Conservation (phyloP, 2,797 vertebrate species). For the Sebastes diploproa region DNA sequence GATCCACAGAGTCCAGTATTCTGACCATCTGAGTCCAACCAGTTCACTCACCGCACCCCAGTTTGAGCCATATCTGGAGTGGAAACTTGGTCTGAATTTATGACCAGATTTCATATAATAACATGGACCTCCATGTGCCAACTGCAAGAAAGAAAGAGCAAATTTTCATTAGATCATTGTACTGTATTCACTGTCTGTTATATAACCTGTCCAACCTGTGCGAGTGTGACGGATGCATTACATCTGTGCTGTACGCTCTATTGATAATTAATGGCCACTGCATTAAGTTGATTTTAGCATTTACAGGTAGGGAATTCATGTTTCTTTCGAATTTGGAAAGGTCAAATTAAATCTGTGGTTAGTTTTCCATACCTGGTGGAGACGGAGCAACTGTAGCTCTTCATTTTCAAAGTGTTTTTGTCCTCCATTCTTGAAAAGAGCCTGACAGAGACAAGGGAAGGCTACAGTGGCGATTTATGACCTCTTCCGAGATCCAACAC, state of each 20-base stretch:
- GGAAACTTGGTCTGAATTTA: slow-evolving; percentile 40
- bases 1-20: neutral
- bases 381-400: slow-evolving; percentile 12
- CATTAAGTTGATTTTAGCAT: slow-evolving; percentile 14
- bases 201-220: slow-evolving; percentile 11
- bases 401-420: slow-evolving; percentile 28
- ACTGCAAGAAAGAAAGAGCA: neutral
- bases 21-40: neutral
- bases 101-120: slow-evolving; percentile 25
- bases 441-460: slow-evolving; percentile 10
- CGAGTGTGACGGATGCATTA: slow-evolving; percentile 42
- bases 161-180: neutral
- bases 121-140: neutral
- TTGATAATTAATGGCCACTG: slow-evolving; percentile 38
- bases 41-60: neutral
- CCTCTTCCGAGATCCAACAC: slow-evolving; percentile 24
- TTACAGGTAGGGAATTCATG: slow-evolving; percentile 22
- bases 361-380: slow-evolving; percentile 33
- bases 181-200: slow-evolving; percentile 14
- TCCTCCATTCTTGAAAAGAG: slow-evolving; percentile 36
- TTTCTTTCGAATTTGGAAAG: slow-evolving; percentile 37
- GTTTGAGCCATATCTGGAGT: slow-evolving; percentile 42
- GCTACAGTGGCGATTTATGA: slow-evolving; percentile 41
- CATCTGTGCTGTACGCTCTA: slow-evolving; percentile 40
- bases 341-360: slow-evolving; percentile 1